These are phyloP conservation scores for Epizoanthus rinbou DNA, from an alignment of 92 coral and sea anemone genomes.

Conservation along the genomic window DNA sequence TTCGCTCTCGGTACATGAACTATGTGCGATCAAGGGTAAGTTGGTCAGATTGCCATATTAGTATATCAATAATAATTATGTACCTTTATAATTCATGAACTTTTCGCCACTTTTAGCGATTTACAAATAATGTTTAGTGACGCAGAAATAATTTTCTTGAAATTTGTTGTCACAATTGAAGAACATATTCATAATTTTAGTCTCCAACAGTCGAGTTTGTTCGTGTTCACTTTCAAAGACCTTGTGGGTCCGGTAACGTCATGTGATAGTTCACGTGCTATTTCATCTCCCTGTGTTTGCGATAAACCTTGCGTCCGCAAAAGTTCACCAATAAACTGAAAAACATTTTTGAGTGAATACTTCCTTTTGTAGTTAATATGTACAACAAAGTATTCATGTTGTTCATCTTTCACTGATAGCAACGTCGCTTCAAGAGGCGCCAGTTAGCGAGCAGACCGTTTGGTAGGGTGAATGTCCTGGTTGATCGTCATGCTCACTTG, in stretches of 20 bases:
- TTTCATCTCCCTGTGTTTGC: too few species aligned
- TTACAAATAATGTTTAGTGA: too few species aligned
- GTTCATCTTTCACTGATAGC: slow-evolving; percentile 40
- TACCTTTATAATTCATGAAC: not conserved
- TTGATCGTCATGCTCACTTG: slow-evolving; percentile 26
- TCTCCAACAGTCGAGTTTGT: too few species aligned
- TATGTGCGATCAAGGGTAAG: slow-evolving; percentile 77
- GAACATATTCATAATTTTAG: too few species aligned
- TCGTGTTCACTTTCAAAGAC: too few species aligned
- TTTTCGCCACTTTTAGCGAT: too few species aligned
- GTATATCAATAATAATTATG: not conserved
- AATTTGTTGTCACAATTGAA: too few species aligned
- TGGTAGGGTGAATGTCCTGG: slow-evolving; percentile 53
- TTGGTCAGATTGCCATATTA: not conserved
- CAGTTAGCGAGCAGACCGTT: slow-evolving; percentile 80
- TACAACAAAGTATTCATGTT: not conserved
- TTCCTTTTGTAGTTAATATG: not conserved
- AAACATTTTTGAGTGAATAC: not conserved
- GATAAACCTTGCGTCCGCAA: not conserved
- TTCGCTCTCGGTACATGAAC: slow-evolving; percentile 69
- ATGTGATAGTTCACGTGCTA: too few species aligned
- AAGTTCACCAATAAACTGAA: too few species aligned
- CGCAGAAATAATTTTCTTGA: too few species aligned
- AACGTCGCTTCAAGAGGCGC: slow-evolving; percentile 67
- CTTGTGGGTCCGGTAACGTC: too few species aligned